phyloP scores from a whole-genome alignment of 2,888 invertebrate genomes.

The Heliconius cydno region DNA sequence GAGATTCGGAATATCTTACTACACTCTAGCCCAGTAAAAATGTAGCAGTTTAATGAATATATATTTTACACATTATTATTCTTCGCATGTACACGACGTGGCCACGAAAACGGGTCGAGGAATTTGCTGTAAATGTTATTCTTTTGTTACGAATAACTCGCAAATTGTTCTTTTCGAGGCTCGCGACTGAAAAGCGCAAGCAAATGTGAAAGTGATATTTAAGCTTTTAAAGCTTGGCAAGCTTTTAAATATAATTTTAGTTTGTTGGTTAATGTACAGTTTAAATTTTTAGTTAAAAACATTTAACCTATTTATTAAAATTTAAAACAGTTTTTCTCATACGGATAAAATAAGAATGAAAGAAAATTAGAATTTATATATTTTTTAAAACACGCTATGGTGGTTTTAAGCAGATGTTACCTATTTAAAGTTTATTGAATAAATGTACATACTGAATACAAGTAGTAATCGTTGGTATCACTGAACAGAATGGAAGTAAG shows the following conservation, averaged over 20 bases:
- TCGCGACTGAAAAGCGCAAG: neutral
- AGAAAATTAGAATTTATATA: neutral
- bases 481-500: no score
- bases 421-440: no score
- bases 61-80: constrained; percentile 32
- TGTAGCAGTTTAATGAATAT: neutral
- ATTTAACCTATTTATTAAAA: constrained; percentile 1
- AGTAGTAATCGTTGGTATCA: no score
- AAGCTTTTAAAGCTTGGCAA: neutral
- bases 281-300: neutral
- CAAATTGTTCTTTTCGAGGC: neutral
- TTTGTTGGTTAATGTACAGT: neutral
- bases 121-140: constrained; percentile 14
- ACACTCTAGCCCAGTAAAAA: neutral
- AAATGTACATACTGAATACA: no score
- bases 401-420: neutral
- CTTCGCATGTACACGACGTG: constrained; percentile 1
- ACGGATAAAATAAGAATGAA: neutral
- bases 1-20: neutral
- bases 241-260: constrained; percentile 10
- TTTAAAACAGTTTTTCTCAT: no score
- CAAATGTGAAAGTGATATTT: constrained; percentile 15
- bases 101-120: constrained; percentile 28
- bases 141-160: constrained; percentile 17
- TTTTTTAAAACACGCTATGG: neutral